These are phyloP conservation scores for Pseudococcus longispinus DNA, from an alignment of 2,888 invertebrate species.

Conservation along the genomic window DNA sequence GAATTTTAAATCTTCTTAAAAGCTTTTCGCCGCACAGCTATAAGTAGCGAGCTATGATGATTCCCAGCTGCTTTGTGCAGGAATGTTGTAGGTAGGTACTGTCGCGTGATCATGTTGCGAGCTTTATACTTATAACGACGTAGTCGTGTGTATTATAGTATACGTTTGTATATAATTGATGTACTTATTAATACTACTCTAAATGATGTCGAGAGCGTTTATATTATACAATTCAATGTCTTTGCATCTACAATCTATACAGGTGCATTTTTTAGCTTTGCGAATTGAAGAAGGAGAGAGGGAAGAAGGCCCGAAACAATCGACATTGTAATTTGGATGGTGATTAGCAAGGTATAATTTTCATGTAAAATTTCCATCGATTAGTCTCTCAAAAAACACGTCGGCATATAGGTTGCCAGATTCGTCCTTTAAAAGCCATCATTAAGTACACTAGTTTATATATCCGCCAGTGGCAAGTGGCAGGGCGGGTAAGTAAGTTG, in stretches of 20 bases:
- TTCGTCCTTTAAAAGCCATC: too few species aligned
- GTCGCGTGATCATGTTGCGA: not conserved
- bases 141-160: not conserved
- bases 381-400: too few species aligned
- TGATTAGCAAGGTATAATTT: too few species aligned
- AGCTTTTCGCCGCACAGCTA: not conserved
- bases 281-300: not conserved
- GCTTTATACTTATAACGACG: not conserved
- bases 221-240: not conserved
- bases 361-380: too few species aligned
- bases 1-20: conserved; percentile 13
- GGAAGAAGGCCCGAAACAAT: not conserved
- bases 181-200: not conserved
- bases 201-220: not conserved
- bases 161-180: not conserved
- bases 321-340: too few species aligned
- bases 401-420: too few species aligned
- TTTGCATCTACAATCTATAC: not conserved
- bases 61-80: not conserved
- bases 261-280: not conserved
- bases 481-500: too few species aligned
- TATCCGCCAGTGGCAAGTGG: too few species aligned
- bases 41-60: not conserved
- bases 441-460: too few species aligned
- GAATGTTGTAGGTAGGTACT: not conserved